Base-by-base conservation (phyloP, 2,888 invertebrate genomes). In the Drosophila buzzatii region DNA sequence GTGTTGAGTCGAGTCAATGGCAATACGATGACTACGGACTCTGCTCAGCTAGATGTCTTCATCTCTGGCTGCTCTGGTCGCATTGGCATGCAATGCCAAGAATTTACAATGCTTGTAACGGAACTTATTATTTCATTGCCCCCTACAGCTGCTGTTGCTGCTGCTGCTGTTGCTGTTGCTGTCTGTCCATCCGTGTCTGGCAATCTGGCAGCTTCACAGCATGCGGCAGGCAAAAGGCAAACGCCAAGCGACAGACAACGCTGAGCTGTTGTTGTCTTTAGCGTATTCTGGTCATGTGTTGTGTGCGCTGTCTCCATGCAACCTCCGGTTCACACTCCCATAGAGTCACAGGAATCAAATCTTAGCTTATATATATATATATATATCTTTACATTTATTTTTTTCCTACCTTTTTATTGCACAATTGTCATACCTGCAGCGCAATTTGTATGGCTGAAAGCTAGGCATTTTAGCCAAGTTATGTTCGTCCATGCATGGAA, bases 101-200 rank as follows among this genome's bases (percentile, higher is more conserved):
- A 89, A 87, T 89, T 69, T 72, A 68, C 63, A 73, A 57, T 76
- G 73, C 85, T 63, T 75, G 81, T 81, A 84, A 76, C 85, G 85
- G 82, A 87, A 87, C 88, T 73, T 81, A 76, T 86, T 89, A 84
- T 79, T 63, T 63, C 65, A 71, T 76, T 70, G 58, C 76, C 45
- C 45, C 23, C 23, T 18, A 52, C 31, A 41, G 33, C 31, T 60
- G 41, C 18, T 39, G 14, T 6, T 37, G 37, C 44, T 1, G 31
- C 9, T 56, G 66, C 37, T 37, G 51, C 47, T 63, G 67, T n/a
- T n/a, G 67, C 68, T 20, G 72, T 14, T 39, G 39, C 9, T 33
- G 18, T 44, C 53, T 42, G 49, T 63, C 18, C 55, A 58, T 51
- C n/a, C 58, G 58, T 51, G 44, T 58, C 61, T 76, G 65, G 69